Evolutionary conservation across 2,888 invertebrate genomes (phyloP).

Genomic region (Cryptocheilus praepositus): DNA sequence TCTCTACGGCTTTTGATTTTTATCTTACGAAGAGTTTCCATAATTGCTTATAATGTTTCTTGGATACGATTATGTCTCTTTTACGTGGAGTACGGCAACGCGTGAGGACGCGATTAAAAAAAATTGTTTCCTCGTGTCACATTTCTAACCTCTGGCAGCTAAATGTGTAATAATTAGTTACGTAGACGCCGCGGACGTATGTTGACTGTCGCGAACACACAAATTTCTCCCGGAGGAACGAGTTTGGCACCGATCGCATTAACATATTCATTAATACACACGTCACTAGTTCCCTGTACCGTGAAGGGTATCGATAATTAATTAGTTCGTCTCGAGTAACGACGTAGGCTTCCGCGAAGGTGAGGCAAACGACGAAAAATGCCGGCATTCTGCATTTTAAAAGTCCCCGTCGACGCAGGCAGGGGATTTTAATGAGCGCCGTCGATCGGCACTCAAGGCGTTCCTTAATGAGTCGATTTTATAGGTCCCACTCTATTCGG

Average conservation of each 20-base stretch:
- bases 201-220: too few species aligned
- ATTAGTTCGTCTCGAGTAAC: too few species aligned
- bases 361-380: slow-evolving; percentile 24
- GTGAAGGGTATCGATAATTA: too few species aligned
- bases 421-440: slow-evolving; percentile 56
- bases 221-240: too few species aligned
- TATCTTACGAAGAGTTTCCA: slow-evolving; percentile 20
- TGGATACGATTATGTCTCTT: slow-evolving; percentile 43
- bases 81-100: neutral
- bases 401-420: slow-evolving; percentile 27
- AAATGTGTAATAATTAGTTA: too few species aligned
- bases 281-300: too few species aligned
- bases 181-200: too few species aligned
- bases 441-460: slow-evolving; percentile 57
- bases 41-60: slow-evolving; percentile 14
- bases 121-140: too few species aligned
- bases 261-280: too few species aligned
- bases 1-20: slow-evolving; percentile 45
- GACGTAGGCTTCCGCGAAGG: slow-evolving; percentile 15
- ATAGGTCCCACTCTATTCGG: slow-evolving; percentile 54
- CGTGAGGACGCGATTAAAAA: neutral
- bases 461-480: slow-evolving; percentile 64
- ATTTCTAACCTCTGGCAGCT: too few species aligned
- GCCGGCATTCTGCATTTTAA: slow-evolving; percentile 20
- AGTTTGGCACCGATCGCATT: too few species aligned